phyloP scores from a whole-genome alignment of 2,888 invertebrate genomes.

The Schrankia costaestrigalis region DNA sequence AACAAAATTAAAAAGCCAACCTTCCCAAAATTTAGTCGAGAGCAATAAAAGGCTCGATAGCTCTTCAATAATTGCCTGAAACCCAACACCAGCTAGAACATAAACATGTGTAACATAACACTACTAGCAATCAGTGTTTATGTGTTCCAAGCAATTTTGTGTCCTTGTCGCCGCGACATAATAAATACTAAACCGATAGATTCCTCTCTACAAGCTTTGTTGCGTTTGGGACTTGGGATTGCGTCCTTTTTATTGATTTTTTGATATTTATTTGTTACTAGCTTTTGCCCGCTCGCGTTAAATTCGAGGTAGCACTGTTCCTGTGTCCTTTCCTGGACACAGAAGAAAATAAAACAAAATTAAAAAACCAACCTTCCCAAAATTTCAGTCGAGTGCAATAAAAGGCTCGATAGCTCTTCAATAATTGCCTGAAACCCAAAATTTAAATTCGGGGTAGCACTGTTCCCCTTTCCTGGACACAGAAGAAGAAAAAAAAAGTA shows the following conservation, averaged over 20 bases:
- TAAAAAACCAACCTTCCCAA: too few species aligned
- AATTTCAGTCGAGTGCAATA: conserved; percentile 8
- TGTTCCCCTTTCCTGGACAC: too few species aligned
- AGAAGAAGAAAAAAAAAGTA: neutral
- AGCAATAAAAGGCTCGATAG: conserved; percentile 14
- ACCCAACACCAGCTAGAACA: conserved; percentile 36
- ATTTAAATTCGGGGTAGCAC: too few species aligned
- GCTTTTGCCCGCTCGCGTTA: too few species aligned
- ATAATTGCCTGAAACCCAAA: conserved; percentile 44
- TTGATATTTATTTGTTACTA: neutral
- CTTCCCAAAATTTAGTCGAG: conserved; percentile 6
- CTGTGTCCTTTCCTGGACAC: too few species aligned
- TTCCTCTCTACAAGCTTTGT: conserved; percentile 38
- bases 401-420: conserved; percentile 16
- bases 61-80: conserved; percentile 38
- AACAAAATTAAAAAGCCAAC: too few species aligned
- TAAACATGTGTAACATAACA: conserved; percentile 63
- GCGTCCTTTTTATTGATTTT: neutral
- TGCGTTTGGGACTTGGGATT: neutral
- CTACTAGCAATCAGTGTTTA: conserved; percentile 71
- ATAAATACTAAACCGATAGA: conserved; percentile 72
- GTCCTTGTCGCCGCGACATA: conserved; percentile 44
- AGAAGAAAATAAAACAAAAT: too few species aligned
- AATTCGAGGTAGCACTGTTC: too few species aligned
- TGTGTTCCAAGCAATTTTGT: conserved; percentile 59